These are phyloP conservation scores for Mesocricetus auratus DNA, from an alignment of 2,113 vertebrate genomes.

Conservation along the genomic window DNA sequence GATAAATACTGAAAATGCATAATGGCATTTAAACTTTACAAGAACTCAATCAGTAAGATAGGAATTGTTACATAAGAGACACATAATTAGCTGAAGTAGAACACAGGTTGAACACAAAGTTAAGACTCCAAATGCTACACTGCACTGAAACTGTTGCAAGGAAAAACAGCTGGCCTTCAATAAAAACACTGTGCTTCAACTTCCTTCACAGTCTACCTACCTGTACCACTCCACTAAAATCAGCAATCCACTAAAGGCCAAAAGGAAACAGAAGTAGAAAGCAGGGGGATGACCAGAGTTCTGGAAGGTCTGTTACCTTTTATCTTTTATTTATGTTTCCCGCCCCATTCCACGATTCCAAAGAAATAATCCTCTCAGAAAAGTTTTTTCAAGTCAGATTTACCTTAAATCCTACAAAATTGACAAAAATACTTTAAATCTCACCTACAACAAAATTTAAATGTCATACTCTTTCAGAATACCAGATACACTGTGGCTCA, in stretches of 20 bases:
- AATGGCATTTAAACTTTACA: background rate
- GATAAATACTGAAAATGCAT: background rate
- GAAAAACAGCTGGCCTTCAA: background rate
- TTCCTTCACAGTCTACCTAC: background rate
- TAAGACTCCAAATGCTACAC: background rate
- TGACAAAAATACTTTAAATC: constrained; percentile 12
- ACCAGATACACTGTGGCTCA: background rate
- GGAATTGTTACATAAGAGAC: background rate
- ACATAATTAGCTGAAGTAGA: background rate
- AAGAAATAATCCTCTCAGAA: constrained; percentile 24
- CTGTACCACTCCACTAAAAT: background rate
- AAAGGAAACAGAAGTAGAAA: constrained; percentile 14
- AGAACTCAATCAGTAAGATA: background rate
- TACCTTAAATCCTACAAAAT: background rate
- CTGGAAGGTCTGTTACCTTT: background rate
- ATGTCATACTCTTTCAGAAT: constrained; percentile 1
- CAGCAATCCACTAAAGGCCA: background rate
- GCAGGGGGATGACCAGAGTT: background rate
- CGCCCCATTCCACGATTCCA: background rate
- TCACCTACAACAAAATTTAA: constrained; percentile 38
- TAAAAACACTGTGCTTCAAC: background rate
- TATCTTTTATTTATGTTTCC: background rate
- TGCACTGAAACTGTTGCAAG: background rate
- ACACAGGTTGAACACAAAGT: background rate
- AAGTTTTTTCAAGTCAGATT: constrained; percentile 29